Evolutionary conservation across 2,113 vertebrate genomes (phyloP), one percentile per base, ranked within the genome.

Genomic region (Nycticebus coucang): DNA sequence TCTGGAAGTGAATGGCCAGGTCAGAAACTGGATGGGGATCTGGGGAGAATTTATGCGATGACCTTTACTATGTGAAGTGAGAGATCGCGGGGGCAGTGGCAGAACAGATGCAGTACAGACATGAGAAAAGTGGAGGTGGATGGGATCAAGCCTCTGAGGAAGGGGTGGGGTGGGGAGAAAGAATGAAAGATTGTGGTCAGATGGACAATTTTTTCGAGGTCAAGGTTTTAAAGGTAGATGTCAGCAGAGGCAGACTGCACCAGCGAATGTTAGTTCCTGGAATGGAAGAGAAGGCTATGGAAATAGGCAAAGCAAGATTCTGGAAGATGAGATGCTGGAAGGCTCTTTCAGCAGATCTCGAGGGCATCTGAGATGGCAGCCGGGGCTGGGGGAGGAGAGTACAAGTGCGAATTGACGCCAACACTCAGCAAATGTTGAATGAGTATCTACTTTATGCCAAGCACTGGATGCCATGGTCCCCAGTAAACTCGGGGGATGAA

Each of bases 321-420:
- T 89, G 80, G 84, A 87, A 92, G 91, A 35, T 37, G 57, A 84
- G 57, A 89, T 55, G 18, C 87, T 95, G 79, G 71, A 83, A 93
- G 26, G 87, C 68, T 71, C 45, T 88, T 90, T 83, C 72, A 89
- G 83, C 30, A 72, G 53, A 78, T 81, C 95, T 86, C 55, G 30
- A 91, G 35, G 84, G 93, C 71, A 80, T 96, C 82, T 90, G 94
- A 96, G 41, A 77, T 55, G 19, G 68, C 72, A 86, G 66, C 81
- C 79, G 88, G 77, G 59, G 22, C 59, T 50, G 74, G 69, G 91
- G 60, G 45, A 83, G 77, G 81, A 93, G 24, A 96, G 71, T 41
- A 62, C 96, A 71, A 78, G 45, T 45, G 50, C 59, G 72, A 89
- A 84, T 33, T 55, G 57, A 2, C 24, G 79, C 33, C 87, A 94